Conservation (phyloP, 2,113 vertebrate species). For the Scophthalmus maximus region DNA sequence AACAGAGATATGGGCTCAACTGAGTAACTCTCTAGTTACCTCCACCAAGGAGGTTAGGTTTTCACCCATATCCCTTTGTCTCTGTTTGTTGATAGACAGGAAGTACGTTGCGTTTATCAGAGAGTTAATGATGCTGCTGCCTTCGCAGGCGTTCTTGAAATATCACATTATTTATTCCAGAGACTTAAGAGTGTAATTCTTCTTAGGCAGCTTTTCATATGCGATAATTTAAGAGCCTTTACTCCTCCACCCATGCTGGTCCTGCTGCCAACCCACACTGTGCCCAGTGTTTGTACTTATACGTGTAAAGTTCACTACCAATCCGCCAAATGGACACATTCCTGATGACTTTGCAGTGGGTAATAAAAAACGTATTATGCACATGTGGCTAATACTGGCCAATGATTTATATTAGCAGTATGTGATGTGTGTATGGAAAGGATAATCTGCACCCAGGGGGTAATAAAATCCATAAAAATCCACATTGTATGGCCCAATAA, state of each 20-base stretch:
- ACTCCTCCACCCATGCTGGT: background rate
- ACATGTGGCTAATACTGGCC: conserved; percentile 19
- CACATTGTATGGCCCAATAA: too few species aligned
- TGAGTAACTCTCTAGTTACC: too few species aligned
- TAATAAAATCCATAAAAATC: conserved; percentile 39
- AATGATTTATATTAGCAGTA: conserved; percentile 18
- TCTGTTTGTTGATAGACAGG: too few species aligned
- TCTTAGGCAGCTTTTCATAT: background rate
- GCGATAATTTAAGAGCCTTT: background rate
- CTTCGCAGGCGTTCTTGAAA: too few species aligned
- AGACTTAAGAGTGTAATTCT: too few species aligned
- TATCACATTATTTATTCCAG: too few species aligned
- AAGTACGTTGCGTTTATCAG: too few species aligned
- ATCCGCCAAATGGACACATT: conserved; percentile 54
- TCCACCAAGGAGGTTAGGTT: too few species aligned
- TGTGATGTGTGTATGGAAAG: background rate
- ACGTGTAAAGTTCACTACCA: conserved; percentile 3
- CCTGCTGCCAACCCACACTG: background rate
- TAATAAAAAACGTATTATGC: conserved; percentile 66
- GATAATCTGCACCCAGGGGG: conserved; percentile 25
- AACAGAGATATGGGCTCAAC: too few species aligned
- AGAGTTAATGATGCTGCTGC: too few species aligned
- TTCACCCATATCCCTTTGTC: too few species aligned
- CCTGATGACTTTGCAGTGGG: background rate
- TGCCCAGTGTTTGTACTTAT: background rate